phyloP scores from a whole-genome alignment of 2,113 vertebrate species.

The Albula glossodonta region DNA sequence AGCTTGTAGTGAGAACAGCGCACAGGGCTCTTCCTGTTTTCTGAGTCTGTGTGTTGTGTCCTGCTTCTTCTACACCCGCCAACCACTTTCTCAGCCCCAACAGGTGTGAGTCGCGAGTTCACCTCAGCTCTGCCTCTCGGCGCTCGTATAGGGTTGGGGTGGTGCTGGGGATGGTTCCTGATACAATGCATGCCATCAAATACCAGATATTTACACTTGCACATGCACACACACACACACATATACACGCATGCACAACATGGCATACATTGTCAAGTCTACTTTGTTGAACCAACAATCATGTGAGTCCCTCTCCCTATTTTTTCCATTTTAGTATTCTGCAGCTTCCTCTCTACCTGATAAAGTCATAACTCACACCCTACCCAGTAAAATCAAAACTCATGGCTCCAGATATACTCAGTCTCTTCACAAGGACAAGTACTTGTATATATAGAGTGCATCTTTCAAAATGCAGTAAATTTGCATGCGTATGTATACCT shows the following conservation, averaged over 20 bases:
- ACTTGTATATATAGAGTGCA: too few species aligned
- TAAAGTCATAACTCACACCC: neutral
- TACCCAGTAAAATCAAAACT: neutral
- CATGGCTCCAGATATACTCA: neutral
- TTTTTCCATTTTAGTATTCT: too few species aligned
- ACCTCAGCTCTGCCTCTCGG: neutral
- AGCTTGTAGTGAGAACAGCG: neutral
- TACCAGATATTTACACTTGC: neutral
- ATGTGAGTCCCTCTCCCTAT: too few species aligned
- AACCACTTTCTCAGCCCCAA: neutral
- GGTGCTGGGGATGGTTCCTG: neutral
- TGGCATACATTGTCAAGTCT: too few species aligned
- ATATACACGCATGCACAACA: neutral
- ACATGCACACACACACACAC: neutral
- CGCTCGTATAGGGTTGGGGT: neutral
- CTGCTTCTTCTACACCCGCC: neutral
- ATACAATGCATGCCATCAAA: neutral
- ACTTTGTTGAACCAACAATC: too few species aligned
- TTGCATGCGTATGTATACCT: neutral
- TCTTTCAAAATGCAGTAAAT: neutral
- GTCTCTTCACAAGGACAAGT: neutral
- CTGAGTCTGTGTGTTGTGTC: neutral
- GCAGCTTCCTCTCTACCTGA: too few species aligned
- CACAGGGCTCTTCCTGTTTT: neutral
- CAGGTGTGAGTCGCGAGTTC: neutral